Base-by-base conservation (phyloP, 2,797 vertebrate genomes). In the Hydrocynus forskahlii region DNA sequence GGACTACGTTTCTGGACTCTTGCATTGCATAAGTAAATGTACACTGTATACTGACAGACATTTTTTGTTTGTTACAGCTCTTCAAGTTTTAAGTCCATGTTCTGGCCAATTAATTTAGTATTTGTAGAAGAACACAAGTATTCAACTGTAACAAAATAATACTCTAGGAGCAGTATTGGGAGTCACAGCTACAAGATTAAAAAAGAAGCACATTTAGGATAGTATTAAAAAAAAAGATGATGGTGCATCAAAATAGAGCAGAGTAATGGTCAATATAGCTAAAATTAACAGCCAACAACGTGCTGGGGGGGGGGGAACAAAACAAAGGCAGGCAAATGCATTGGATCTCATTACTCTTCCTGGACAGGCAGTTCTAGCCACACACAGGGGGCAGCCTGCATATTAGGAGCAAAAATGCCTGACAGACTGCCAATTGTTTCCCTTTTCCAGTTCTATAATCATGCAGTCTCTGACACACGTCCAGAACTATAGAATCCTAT, bases 291-390 rank as follows among this genome's bases (percentile, higher is more conserved):
- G 63, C 48, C 63, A 67, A 25, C 80, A n/a, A n/a, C n/a, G n/a
- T n/a, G n/a, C n/a, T n/a, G n/a, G n/a, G n/a, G n/a, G n/a, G n/a
- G n/a, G n/a, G n/a, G n/a, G n/a, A n/a, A n/a, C n/a, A n/a, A n/a
- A n/a, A n/a, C n/a, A n/a, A n/a, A n/a, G 57, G 67, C 35, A 70
- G 71, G 67, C 50, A 66, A 81, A 83, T 23, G 40, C 64, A 57
- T 75, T 72, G 73, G 72, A 82, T 79, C 76, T 76, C 76, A 84
- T 84, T 74, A 75, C 63, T 84, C 83, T 84, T 78, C 62, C 67
- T 67, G 70, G 77, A 48, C 80, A 69, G 75, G 40, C 59, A 81
- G 69, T 86, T 81, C 63, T 78, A 79, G 60, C 55, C 40, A 40
- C 69, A 83, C 66, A 78, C 71, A 50, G 73, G 66, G n/a, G n/a